Evolutionary conservation across 2,113 vertebrate genomes (phyloP).

Genomic region (Labeo rohita): DNA sequence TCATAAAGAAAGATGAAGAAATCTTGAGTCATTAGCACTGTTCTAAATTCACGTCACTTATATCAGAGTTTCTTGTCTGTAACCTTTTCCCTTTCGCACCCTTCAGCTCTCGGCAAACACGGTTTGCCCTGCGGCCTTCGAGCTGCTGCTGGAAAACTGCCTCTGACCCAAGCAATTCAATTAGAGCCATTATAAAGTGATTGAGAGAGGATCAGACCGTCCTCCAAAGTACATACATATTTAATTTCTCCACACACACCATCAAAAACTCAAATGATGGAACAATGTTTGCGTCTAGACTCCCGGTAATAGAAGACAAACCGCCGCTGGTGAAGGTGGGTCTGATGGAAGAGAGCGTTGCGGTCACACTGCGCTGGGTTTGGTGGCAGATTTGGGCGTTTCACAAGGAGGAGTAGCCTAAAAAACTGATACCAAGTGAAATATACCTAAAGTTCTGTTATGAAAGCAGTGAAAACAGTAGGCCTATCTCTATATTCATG

Average conservation of each 20-base stretch:
- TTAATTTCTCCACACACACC: constrained; percentile 51
- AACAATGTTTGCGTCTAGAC: constrained; percentile 47
- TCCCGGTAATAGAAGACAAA: constrained; percentile 34
- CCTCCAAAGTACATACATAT: constrained; percentile 54
- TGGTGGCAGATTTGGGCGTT: not conserved
- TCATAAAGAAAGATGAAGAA: not conserved
- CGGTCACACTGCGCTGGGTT: not conserved
- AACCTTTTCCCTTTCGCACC: constrained; percentile 42
- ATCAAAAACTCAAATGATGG: constrained; percentile 49
- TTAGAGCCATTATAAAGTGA: constrained; percentile 52
- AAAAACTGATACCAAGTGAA: too few relatives aligned
- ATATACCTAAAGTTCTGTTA: too few relatives aligned
- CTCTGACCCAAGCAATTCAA: constrained; percentile 54
- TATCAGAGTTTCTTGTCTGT: not conserved
- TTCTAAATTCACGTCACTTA: constrained; percentile 53
- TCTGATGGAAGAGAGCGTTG: not conserved
- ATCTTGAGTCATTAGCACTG: constrained; percentile 47
- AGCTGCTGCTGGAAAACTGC: constrained; percentile 39
- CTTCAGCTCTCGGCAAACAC: constrained; percentile 37
- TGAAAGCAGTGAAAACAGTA: too few relatives aligned
- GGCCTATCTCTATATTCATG: too few relatives aligned
- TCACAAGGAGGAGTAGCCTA: not conserved
- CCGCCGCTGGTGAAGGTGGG: not conserved
- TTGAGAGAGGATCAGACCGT: constrained; percentile 52
- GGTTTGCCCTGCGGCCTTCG: constrained; percentile 39